These are phyloP conservation scores for Dicranocentrus wangi DNA, from an alignment of 2,888 invertebrate species.

Conservation along the genomic window DNA sequence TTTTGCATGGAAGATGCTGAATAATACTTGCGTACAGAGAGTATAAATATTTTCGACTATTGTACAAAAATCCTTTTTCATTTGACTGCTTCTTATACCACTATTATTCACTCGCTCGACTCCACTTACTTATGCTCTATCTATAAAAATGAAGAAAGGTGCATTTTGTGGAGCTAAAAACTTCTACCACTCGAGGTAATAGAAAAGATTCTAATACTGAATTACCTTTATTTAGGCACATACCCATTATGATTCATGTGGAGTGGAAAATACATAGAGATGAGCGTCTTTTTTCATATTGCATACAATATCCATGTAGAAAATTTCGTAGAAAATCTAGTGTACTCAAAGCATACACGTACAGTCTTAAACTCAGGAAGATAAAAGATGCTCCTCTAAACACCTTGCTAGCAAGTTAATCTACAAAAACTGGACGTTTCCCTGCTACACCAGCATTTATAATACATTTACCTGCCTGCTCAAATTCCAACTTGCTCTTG, in stretches of 20 bases:
- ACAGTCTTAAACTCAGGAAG: too few relatives aligned
- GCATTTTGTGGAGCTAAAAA: slow-evolving; percentile 1
- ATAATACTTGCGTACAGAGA: not conserved
- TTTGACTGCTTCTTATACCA: slow-evolving; percentile 25
- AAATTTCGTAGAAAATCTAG: too few relatives aligned
- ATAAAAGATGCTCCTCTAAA: too few relatives aligned
- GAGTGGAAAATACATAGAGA: too few relatives aligned
- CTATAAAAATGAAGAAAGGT: slow-evolving; percentile 8
- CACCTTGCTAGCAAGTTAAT: too few relatives aligned
- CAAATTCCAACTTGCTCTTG: not conserved
- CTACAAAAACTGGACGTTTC: slow-evolving; percentile 16
- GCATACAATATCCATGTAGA: too few relatives aligned
- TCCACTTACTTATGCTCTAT: slow-evolving; percentile 9
- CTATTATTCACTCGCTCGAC: slow-evolving; percentile 17
- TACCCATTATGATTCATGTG: not conserved
- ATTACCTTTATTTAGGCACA: slow-evolving; percentile 16
- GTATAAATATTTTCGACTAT: slow-evolving; percentile 23
- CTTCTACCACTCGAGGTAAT: not conserved
- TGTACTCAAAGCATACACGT: too few relatives aligned
- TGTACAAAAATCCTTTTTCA: slow-evolving; percentile 52
- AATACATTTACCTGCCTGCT: slow-evolving; percentile 8
- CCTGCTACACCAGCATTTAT: not conserved
- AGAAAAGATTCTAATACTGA: slow-evolving; percentile 24
- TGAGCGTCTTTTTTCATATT: too few relatives aligned
- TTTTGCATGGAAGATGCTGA: slow-evolving; percentile 67